Evolutionary conservation across 2,888 invertebrate species (phyloP), one percentile per base, ranked within the genome.

Genomic region (Orchesella flavescens): DNA sequence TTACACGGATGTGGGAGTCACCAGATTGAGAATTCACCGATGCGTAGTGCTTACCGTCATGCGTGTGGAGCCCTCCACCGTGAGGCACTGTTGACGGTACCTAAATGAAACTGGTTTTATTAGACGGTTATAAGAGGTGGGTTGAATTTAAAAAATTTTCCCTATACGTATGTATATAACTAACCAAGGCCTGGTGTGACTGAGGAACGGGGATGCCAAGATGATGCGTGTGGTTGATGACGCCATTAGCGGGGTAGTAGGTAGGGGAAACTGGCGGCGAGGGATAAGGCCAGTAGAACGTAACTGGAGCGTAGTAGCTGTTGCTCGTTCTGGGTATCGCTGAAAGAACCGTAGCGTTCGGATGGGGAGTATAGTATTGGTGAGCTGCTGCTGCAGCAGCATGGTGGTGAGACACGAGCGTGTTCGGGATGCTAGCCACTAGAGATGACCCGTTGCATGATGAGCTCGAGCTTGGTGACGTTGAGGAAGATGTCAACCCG

Each of bases 211-310:
- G 55, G 24, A 15, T 4, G 24, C 9, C 34, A 7, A 23, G n/a
- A 34, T 17, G 55, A 19, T 17, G 15, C 24, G 19, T 17, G 57
- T 17, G 15, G 63, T 21, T 66, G 66, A 44, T 66, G 66, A 44
- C 34, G 34, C 34, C 7, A 34, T 7, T 34, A 34, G 34, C 34
- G 34, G 43, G 23, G 19, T 66, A 44, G 66, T 66, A 44, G 15
- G 66, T 66, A 44, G 44, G 43, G 44, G 97, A 97, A 19, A 97
- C 96, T 0, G 97, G 97, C 55, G 97, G 97, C 89, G 96, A 96
- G 66, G 97, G 97, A 91, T 97, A 97, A 0, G 95, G 95, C 97
- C 97, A 97, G 92, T 97, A 97, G 88, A 97, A 94, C 5, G 92
- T 92, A 44, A 91, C 90, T 84, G 89, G 90, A 7, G 85, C 85